Percentiles rank a stretch among this genome's conserved stretches.
These are phyloP conservation scores for Diarsia rubi DNA, from an alignment of 2,888 invertebrate species.

Conservation along the genomic window DNA sequence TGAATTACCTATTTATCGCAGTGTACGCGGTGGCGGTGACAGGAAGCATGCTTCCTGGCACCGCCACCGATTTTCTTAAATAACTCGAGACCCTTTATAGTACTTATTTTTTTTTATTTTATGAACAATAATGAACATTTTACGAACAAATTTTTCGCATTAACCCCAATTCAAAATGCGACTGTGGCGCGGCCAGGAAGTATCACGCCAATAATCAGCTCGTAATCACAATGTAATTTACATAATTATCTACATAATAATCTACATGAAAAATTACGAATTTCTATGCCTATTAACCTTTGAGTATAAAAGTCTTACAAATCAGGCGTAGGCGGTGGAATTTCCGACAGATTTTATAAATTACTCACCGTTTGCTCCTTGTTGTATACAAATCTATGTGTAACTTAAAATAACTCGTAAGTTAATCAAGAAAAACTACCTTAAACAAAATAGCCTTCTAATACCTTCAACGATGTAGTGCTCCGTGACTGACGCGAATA, in stretches of 20 bases:
- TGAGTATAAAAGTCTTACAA: conserved; percentile 9
- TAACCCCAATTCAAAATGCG: too few species aligned
- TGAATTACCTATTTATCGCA: too few species aligned
- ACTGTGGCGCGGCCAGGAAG: too few species aligned
- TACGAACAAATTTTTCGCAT: too few species aligned
- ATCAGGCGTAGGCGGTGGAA: neutral
- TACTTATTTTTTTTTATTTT: too few species aligned
- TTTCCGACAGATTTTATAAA: conserved; percentile 5
- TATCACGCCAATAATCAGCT: too few species aligned
- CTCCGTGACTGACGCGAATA: conserved; percentile 7
- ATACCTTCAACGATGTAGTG: neutral
- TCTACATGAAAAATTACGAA: neutral
- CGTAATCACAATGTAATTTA: neutral
- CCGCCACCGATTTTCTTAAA: too few species aligned
- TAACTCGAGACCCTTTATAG: too few species aligned
- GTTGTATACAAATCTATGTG: neutral
- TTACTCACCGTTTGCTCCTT: conserved; percentile 7
- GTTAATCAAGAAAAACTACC: neutral
- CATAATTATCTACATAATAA: neutral
- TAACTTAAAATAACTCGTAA: neutral
- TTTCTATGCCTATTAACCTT: neutral
- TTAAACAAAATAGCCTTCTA: conserved; percentile 2
- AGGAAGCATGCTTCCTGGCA: too few species aligned
- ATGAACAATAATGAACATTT: too few species aligned
- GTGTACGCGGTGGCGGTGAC: too few species aligned